Conservation (phyloP, 2,113 vertebrate species). For the Tetrao urogallus region DNA sequence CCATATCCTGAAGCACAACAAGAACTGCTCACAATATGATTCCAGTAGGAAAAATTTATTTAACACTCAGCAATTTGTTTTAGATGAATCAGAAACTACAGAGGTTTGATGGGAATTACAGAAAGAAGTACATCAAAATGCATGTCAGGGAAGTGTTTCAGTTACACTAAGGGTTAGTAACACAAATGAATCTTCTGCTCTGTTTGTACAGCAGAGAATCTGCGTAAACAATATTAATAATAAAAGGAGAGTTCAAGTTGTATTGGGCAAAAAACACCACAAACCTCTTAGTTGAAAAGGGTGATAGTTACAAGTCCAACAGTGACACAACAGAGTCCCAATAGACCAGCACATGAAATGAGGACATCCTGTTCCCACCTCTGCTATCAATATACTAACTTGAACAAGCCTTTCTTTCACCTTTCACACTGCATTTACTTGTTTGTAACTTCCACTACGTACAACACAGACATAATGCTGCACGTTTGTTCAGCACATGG, state of each 20-base stretch:
- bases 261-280: neutral
- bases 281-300: neutral
- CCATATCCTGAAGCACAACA: neutral
- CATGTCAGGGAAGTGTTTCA: neutral
- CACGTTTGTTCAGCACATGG: neutral
- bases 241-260: neutral
- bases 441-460: neutral
- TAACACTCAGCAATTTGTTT: neutral
- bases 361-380: neutral
- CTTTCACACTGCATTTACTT: fast-evolving
- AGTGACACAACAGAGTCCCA: neutral
- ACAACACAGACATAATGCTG: fast-evolving
- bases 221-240: neutral
- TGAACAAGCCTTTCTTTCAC: neutral
- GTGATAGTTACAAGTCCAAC: neutral
- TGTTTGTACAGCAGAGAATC: neutral
- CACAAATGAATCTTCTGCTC: neutral
- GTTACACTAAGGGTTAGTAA: neutral
- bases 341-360: neutral
- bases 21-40: neutral
- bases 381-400: neutral
- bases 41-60: neutral
- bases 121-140: neutral
- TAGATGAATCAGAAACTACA: neutral
- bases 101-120: neutral